phyloP scores from a whole-genome alignment of 2,113 vertebrate species.

The Syngnathus typhle region DNA sequence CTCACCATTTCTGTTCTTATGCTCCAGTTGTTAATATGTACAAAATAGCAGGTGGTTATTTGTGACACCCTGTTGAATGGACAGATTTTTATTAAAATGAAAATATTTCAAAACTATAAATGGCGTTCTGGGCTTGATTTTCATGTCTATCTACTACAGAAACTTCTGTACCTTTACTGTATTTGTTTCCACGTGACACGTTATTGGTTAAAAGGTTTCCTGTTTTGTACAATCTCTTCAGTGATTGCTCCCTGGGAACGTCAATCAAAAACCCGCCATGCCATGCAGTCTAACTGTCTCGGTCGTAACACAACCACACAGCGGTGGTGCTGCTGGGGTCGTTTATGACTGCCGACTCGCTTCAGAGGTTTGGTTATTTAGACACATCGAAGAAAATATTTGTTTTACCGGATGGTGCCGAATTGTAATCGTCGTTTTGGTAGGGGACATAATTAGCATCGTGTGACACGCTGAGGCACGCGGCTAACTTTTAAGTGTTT shows the following conservation, averaged over 20 bases:
- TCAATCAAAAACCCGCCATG: slow-evolving; percentile 40
- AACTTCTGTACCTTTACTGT: background rate
- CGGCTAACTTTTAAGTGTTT: slow-evolving; percentile 38
- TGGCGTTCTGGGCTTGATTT: background rate
- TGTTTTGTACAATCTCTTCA: background rate
- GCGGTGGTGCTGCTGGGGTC: slow-evolving; percentile 24
- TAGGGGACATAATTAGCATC: background rate
- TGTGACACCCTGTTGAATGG: slow-evolving; percentile 25
- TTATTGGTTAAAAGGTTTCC: slow-evolving; percentile 54
- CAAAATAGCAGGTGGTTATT: slow-evolving; percentile 41
- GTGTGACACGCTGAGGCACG: background rate
- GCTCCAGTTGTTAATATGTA: slow-evolving; percentile 55
- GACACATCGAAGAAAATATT: background rate
- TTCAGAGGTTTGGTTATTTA: slow-evolving; percentile 7
- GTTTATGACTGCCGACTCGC: slow-evolving; percentile 28
- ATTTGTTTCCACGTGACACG: slow-evolving; percentile 59
- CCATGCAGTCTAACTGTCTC: slow-evolving; percentile 23
- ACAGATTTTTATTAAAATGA: slow-evolving; percentile 43
- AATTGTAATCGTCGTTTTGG: background rate
- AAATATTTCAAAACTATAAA: slow-evolving; percentile 11
- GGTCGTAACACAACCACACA: slow-evolving; percentile 6
- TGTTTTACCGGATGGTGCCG: background rate
- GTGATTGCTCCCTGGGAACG: slow-evolving; percentile 41
- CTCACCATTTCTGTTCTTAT: slow-evolving; percentile 7
- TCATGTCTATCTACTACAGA: background rate